These are phyloP conservation scores for Gastrophysa polygoni DNA, from an alignment of 2,888 invertebrate genomes.

Conservation along the genomic window DNA sequence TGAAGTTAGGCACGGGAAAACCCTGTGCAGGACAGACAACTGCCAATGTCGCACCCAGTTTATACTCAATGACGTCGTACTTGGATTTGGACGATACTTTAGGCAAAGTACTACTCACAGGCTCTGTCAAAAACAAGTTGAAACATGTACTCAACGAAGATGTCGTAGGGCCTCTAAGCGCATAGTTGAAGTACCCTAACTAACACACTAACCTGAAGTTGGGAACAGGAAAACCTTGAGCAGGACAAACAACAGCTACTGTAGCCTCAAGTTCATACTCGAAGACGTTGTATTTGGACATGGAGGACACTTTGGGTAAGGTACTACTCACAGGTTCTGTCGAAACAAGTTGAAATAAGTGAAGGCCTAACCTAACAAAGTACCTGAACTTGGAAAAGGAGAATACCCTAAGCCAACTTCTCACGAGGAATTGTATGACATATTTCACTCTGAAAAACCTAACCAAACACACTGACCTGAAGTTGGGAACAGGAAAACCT, in stretches of 20 bases:
- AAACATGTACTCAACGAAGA: slow-evolving; percentile 69
- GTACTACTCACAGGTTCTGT: slow-evolving; percentile 66
- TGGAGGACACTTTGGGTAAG: slow-evolving; percentile 58
- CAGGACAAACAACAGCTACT: slow-evolving; percentile 70
- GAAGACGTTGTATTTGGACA: slow-evolving; percentile 54
- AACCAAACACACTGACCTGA: too few species aligned
- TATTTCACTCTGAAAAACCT: too few species aligned
- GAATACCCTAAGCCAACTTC: too few species aligned
- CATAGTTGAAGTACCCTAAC: too few species aligned
- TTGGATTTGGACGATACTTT: slow-evolving; percentile 58
- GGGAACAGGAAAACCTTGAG: slow-evolving; percentile 69
- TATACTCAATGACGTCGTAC: slow-evolving; percentile 52
- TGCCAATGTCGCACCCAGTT: slow-evolving; percentile 56
- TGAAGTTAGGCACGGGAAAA: slow-evolving; percentile 60
- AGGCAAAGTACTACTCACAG: slow-evolving; percentile 61
- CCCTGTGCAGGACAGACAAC: slow-evolving; percentile 76
- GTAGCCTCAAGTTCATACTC: slow-evolving; percentile 45
- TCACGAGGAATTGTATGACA: too few species aligned
- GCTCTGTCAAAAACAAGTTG: slow-evolving; percentile 53
- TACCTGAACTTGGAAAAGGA: too few species aligned
- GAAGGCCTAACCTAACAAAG: too few species aligned
- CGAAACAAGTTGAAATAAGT: slow-evolving; percentile 78
- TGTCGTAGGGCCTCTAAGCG: slow-evolving; percentile 77
- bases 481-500: slow-evolving; percentile 63
- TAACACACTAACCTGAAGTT: too few species aligned